phyloP scores from a whole-genome alignment of 2,113 vertebrate species.

The Sylvia atricapilla region DNA sequence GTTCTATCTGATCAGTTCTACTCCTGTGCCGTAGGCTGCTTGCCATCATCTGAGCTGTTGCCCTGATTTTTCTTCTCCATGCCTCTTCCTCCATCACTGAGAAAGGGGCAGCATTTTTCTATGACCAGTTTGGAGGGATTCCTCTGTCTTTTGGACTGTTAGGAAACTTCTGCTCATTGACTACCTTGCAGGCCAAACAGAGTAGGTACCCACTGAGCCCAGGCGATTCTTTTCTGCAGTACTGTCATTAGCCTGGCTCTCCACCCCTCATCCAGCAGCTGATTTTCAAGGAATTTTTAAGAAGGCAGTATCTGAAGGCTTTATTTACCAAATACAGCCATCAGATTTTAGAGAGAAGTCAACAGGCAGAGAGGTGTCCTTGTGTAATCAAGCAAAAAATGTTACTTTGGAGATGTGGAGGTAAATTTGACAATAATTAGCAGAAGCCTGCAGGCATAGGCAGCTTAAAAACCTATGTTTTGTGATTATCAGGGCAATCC shows the following conservation, averaged over 20 bases:
- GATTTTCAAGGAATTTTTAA: neutral
- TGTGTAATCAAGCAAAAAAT: neutral
- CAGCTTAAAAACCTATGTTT: neutral
- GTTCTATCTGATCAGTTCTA: neutral
- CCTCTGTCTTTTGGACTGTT: neutral
- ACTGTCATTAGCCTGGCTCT: neutral
- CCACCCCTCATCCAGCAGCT: neutral
- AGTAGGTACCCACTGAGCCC: neutral
- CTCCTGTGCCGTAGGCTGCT: neutral
- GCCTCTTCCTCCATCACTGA: neutral
- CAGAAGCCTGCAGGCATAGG: neutral
- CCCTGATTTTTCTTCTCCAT: neutral
- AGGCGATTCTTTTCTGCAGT: neutral
- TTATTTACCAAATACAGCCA: neutral
- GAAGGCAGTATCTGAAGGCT: neutral
- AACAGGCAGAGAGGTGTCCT: neutral
- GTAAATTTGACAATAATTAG: neutral
- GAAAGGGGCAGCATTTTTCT: neutral
- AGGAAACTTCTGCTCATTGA: neutral
- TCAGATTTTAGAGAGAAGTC: neutral
- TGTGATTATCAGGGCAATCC: neutral
- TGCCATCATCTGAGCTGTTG: neutral
- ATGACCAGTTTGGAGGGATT: neutral
- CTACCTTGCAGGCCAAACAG: neutral
- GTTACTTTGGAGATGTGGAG: neutral